A percentile compares a stretch with the other conserved stretches of the same genome.
Evolutionary conservation across 2,797 vertebrate species (phyloP).

Genomic region (Gadopsis bispinosus): DNA sequence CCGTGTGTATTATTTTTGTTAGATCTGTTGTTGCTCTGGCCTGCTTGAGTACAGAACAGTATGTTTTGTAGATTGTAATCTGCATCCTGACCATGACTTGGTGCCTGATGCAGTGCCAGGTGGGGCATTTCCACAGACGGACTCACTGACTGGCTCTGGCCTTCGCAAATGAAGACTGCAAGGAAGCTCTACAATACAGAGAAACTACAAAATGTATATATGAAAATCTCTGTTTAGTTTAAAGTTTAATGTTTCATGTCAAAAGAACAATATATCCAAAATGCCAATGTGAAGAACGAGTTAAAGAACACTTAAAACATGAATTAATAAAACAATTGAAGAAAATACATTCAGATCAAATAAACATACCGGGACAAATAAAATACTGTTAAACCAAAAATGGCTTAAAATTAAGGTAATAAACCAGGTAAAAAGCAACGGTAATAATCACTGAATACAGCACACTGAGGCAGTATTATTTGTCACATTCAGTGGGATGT

Average conservation of each 20-base stretch:
- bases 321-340: background rate
- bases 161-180: background rate
- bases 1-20: background rate
- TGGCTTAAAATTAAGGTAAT: background rate
- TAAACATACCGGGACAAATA: background rate
- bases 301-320: background rate
- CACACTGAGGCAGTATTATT: background rate
- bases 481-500: background rate
- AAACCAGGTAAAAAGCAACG: background rate
- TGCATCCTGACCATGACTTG: constrained; percentile 18
- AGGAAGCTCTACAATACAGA: background rate
- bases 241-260: background rate
- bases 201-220: background rate
- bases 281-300: background rate
- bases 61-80: constrained; percentile 30
- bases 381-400: background rate
- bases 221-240: background rate
- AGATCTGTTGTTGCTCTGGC: background rate
- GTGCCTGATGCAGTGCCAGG: constrained; percentile 11
- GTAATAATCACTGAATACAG: background rate
- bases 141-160: background rate
- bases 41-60: constrained; percentile 8
- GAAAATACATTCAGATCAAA: background rate
- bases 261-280: background rate
- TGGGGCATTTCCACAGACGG: constrained; percentile 46